phyloP scores from a whole-genome alignment of 2,888 invertebrate genomes.

The Acrocyrtus sp. region DNA sequence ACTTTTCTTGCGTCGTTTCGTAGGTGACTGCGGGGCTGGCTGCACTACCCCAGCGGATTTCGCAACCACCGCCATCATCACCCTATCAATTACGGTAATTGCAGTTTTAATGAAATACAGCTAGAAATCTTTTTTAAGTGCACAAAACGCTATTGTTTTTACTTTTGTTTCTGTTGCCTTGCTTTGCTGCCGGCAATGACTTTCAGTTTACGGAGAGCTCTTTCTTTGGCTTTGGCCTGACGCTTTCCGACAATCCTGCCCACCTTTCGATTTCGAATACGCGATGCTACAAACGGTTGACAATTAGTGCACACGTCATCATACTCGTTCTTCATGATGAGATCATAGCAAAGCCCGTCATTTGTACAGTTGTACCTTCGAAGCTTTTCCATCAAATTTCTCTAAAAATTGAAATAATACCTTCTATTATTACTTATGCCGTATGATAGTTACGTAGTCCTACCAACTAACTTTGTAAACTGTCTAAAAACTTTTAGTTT shows the following conservation, averaged over 20 bases:
- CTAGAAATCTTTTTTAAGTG: no score
- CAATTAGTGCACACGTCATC: conserved; percentile 29
- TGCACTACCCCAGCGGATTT: no score
- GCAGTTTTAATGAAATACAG: no score
- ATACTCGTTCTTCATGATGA: conserved; percentile 16
- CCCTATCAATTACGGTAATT: no score
- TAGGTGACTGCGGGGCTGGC: not conserved
- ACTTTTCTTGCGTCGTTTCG: conserved; percentile 16
- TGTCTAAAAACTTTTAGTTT: no score
- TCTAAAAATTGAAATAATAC: conserved; percentile 16
- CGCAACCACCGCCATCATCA: no score
- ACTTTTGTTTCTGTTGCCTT: not conserved
- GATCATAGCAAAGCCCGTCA: conserved; percentile 42
- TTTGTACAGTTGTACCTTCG: conserved; percentile 36
- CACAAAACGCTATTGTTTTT: no score
- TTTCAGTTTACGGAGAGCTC: conserved; percentile 1
- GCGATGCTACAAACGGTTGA: conserved; percentile 25
- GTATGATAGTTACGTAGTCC: no score
- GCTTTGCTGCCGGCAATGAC: not conserved
- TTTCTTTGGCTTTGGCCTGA: conserved; percentile 11
- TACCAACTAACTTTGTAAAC: no score
- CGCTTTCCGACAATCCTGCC: conserved; percentile 12
- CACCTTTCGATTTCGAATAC: conserved; percentile 10
- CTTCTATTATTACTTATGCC: not conserved
- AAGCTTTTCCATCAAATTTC: conserved; percentile 43